Conservation (phyloP, 2,797 vertebrate genomes). For the Sebastes alutus region DNA sequence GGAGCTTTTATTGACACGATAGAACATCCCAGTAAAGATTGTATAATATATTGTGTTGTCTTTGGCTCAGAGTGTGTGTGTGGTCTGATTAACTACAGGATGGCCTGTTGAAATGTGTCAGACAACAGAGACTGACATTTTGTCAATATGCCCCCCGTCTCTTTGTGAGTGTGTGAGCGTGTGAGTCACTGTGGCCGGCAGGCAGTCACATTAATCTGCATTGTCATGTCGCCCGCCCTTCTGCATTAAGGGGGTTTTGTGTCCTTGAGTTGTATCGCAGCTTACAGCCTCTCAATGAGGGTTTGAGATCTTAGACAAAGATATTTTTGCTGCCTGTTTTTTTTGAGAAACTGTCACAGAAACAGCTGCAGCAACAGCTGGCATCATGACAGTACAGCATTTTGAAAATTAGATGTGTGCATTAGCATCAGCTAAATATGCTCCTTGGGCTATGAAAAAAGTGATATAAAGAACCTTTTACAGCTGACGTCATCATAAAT, state of each 20-base stretch:
- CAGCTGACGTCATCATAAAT: no score
- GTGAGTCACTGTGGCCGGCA: constrained; percentile 23
- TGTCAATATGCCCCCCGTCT: constrained; percentile 59
- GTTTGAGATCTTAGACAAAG: background rate
- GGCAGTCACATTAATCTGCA: constrained; percentile 52
- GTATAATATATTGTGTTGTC: constrained; percentile 10
- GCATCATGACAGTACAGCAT: fast-evolving
- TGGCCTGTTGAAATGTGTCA: constrained; percentile 65
- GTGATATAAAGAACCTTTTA: no score
- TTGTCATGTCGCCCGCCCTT: constrained; percentile 50
- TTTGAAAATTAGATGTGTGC: background rate
- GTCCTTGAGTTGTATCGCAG: constrained; percentile 19
- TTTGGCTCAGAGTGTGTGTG: constrained; percentile 11
- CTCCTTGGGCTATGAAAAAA: no score
- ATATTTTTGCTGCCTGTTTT: background rate
- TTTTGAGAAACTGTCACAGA: background rate
- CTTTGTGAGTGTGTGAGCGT: constrained; percentile 16
- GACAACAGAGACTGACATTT: constrained; percentile 64
- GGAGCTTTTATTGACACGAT: constrained; percentile 44
- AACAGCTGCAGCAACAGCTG: background rate
- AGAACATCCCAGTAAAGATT: constrained; percentile 19
- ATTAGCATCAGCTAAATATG: no score
- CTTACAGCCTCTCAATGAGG: background rate
- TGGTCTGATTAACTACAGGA: constrained; percentile 63
- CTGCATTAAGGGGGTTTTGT: constrained; percentile 29